A percentile compares a stretch with the other conserved stretches of the same genome.
phyloP scores from a whole-genome alignment of 2,113 vertebrate species.

The Leptocoma aspasia region DNA sequence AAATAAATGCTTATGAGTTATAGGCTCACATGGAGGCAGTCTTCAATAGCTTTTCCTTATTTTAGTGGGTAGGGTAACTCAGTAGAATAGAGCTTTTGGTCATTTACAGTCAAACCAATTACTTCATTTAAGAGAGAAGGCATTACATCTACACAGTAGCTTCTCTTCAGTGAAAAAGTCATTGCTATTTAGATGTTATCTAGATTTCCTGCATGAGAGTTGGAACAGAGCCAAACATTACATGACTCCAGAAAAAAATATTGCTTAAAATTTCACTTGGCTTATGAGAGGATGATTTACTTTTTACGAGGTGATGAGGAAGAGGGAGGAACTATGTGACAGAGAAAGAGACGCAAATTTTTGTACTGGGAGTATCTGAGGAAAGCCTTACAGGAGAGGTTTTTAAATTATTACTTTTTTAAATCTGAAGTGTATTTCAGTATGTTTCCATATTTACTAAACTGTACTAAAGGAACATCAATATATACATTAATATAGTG shows the following conservation, averaged over 20 bases:
- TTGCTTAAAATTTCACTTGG: neutral
- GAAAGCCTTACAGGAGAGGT: neutral
- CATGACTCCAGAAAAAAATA: slow-evolving; percentile 14
- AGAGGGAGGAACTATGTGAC: neutral
- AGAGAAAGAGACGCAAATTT: neutral
- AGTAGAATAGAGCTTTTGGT: neutral
- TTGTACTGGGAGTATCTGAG: neutral
- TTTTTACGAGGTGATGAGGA: neutral
- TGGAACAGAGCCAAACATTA: slow-evolving; percentile 10
- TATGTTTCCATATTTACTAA: neutral
- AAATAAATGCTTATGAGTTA: neutral
- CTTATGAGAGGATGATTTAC: slow-evolving; percentile 16
- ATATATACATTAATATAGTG: neutral
- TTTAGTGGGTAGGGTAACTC: neutral
- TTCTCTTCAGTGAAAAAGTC: slow-evolving; percentile 21
- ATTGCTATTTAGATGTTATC: slow-evolving; percentile 21
- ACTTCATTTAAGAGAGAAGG: neutral
- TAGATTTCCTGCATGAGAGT: neutral
- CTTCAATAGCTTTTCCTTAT: neutral
- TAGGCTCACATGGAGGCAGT: neutral
- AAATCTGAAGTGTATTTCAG: neutral
- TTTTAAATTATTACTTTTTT: neutral
- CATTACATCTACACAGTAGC: slow-evolving; percentile 11
- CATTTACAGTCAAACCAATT: neutral
- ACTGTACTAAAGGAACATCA: neutral